Evolutionary conservation across 2,888 invertebrate species (phyloP), one percentile per base, ranked within the genome.

Genomic region (Aleiodes alternator): DNA sequence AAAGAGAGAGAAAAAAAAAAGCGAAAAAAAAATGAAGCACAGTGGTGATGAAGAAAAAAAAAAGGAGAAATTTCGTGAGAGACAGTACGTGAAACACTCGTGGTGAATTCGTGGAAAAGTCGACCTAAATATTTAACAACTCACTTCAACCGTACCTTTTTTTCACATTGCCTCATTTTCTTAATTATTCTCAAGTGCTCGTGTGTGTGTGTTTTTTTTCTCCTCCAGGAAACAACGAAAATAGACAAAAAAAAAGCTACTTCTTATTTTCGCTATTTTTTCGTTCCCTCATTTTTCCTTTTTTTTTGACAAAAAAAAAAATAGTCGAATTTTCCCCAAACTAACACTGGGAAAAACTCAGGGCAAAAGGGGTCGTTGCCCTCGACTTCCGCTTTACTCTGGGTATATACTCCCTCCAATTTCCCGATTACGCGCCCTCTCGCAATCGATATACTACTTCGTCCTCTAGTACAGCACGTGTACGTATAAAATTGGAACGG

Each of bases 101-200:
- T 31, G 50, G 51, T 78, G 75, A 78, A 79, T 69, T 76, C 73
- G 71, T 72, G 76, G 77, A 79, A 64, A 80, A 78, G 80, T 80
- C 80, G 81, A 78, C 73, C 76, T 78, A 73, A 71, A 72, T 75
- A 69, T 74, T 77, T 72, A 55, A 61, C 38, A 73, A 56, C 73
- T 77, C 73, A 53, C 56, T 68, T 68, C 29, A 50, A 61, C 68
- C 56, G 38, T 12, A 57, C 51, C 57, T 43, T 73, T 50, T 23
- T 56, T 72, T 66, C 57, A 43, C 69, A 53, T 75, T 69, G 34
- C 34, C 56, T 66, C 16, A 57, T 76, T 69, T 68, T 72, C 57
- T 76, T 76, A 73, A 76, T 70, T 73, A 70, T 71, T 56, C 29
- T 70, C 31, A 57, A 70, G 50, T 31, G 66, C 51, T 68, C 50